Base-by-base conservation (phyloP, 2,888 invertebrate genomes). In the Lasioglossum morio region DNA sequence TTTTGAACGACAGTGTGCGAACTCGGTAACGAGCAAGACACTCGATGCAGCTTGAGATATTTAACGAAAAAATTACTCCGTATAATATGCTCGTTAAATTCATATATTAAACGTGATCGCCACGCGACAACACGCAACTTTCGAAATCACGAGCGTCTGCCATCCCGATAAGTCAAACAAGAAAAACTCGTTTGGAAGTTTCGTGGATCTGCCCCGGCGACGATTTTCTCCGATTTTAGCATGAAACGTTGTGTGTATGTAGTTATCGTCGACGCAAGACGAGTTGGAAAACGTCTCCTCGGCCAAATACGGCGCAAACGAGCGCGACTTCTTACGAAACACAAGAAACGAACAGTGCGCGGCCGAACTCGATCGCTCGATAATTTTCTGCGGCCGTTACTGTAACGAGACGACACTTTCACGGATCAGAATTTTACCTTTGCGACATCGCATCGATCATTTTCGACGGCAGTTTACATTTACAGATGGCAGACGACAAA, bases 251-350 rank as follows among this genome's bases (percentile, higher is more conserved):
- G 48, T 72, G 43, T n/a, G 14, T 43, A 43, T 43, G 43, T 16
- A 53, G 72, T 69, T 46, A 60, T 76, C 77, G 69, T 14, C 74
- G 77, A 76, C 53, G 79, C 81, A 75, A 27, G 77, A 75, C 75
- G 53, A 43, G 34, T 79, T 81, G 72, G 84, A 85, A 81, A 89
- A 70, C 60, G 60, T 78, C 79, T 43, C 48, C 30, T 40, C 87
- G 77, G 53, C 86, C 91, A 88, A 91, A 91, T 89, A 90, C 60
- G 89, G 89, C 77, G 53, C 82, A 84, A 90, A 87, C 89, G 86
- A 86, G 86, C 84, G 69, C 79, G 79, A 82, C 77, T 89, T 83
- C 75, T 91, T 90, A 84, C 79, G 87, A 88, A 81, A 89, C 66
- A 19, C 30, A 76, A 66, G 66, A 46, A 43, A 40, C 77, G 53